Evolutionary conservation across 1,140 invertebrate species (phyloP), one percentile per base, ranked within the genome.

Genomic region (Rhagoletis zephyria): DNA sequence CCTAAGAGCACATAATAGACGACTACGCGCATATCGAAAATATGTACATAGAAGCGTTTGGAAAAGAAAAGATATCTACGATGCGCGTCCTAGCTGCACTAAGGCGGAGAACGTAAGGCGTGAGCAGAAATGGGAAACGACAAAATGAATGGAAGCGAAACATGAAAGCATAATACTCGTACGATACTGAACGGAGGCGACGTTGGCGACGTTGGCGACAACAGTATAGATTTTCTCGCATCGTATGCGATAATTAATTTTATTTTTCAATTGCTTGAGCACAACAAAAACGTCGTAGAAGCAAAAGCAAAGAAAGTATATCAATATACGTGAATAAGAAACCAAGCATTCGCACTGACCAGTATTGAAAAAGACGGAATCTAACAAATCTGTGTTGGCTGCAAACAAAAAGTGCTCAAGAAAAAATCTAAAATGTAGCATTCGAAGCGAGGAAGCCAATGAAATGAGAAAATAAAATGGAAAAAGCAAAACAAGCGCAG

Each of bases 171-270:
- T 48, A 74, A 56, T 5, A 2, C 51, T 5, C 51, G 30, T 56
- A 10, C 51, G 10, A 56, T 5, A 0, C 51, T 56, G 51, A 56
- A 30, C 30, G 30, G 30, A 56, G 51, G 51, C 2, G 51, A 56
- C 10, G 10, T 74, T 12, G 19, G 5, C 30, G 3, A 42, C 4
- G 9, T 30, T 40, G 2, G 12, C 64, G 64, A 12, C 19, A 6
- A 30, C 42, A 14, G 1, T 5, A 56, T 56, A 56, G 67, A 42
- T 48, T 74, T n/a, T 3, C 67, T 4, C 42, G 14, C 67, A 74
- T 14, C 67, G 67, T 16, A 10, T 6, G 67, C 42, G 67, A n/a
- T 48, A 74, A 74, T 74, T 74, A 74, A 74, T 74, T 74, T n/a
- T 48, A 74, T 74, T 48, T 63, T 67, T 48, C 67, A 74, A n/a